Evolutionary conservation across 2,113 vertebrate species (phyloP).

Genomic region (Sander vitreus): DNA sequence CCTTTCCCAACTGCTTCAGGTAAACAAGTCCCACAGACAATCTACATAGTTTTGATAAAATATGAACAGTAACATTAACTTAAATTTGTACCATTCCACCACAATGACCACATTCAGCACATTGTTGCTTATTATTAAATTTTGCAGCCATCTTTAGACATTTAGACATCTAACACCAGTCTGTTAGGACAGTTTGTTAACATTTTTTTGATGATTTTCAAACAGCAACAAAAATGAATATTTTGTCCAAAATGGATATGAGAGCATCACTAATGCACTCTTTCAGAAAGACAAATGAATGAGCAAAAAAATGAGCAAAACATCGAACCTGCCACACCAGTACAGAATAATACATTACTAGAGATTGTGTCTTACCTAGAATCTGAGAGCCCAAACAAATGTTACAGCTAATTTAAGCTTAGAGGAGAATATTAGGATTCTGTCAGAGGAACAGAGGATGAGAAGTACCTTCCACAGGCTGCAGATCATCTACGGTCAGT

Average conservation of each 20-base stretch:
- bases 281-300: background rate
- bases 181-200: background rate
- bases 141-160: background rate
- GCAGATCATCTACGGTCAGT: slow-evolving; percentile 96
- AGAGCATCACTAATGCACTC: background rate
- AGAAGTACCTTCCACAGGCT: slow-evolving; percentile 83
- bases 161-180: background rate
- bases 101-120: background rate
- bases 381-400: slow-evolving; percentile 7
- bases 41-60: background rate
- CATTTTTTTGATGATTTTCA: background rate
- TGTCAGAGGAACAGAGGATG: background rate
- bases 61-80: background rate
- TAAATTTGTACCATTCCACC: background rate
- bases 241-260: background rate
- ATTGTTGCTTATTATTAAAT: background rate
- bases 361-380: slow-evolving; percentile 34
- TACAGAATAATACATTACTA: background rate
- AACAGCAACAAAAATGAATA: background rate
- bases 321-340: background rate
- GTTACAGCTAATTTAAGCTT: background rate
- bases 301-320: background rate
- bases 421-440: background rate
- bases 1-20: background rate
- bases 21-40: background rate